A percentile compares a stretch with the other conserved stretches of the same genome.
These are phyloP conservation scores for Tarsius wallacei DNA, from an alignment of 2,797 vertebrate species.

Conservation along the genomic window DNA sequence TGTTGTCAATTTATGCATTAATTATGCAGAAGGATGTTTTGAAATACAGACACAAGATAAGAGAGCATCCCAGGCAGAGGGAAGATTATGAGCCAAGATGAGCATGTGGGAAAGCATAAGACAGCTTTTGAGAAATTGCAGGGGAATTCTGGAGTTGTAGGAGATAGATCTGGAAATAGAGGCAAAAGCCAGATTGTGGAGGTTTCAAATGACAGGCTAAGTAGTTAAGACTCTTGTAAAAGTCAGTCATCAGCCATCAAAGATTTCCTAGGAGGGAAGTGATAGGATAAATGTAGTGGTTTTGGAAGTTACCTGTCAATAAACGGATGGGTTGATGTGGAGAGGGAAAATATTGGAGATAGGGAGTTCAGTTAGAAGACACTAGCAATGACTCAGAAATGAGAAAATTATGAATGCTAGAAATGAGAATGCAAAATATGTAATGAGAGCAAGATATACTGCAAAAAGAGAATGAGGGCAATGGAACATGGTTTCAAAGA, in stretches of 20 bases:
- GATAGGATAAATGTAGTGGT: background rate
- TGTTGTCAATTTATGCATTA: slow-evolving; percentile 35
- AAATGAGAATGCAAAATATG: background rate
- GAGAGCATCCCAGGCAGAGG: slow-evolving; percentile 37
- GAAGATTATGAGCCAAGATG: slow-evolving; percentile 36
- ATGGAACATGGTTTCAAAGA: background rate
- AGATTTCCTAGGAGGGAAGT: background rate
- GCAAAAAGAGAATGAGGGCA: background rate
- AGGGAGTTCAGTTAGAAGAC: background rate
- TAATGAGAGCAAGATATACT: background rate
- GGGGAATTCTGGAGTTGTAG: slow-evolving; percentile 55
- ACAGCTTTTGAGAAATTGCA: slow-evolving; percentile 46
- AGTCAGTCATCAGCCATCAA: background rate
- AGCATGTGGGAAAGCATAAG: slow-evolving; percentile 69
- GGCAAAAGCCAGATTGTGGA: background rate
- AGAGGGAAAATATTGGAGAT: background rate
- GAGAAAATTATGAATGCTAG: background rate
- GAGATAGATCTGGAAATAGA: slow-evolving; percentile 53
- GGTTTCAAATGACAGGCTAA: slow-evolving; percentile 62
- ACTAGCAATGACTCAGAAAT: background rate
- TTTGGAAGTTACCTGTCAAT: background rate
- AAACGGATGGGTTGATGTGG: background rate
- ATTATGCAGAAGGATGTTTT: slow-evolving; percentile 1
- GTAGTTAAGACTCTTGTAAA: slow-evolving; percentile 28
- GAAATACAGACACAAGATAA: slow-evolving; percentile 17